Base-by-base conservation (phyloP, 2,797 vertebrate species). In the Presbytis comata region DNA sequence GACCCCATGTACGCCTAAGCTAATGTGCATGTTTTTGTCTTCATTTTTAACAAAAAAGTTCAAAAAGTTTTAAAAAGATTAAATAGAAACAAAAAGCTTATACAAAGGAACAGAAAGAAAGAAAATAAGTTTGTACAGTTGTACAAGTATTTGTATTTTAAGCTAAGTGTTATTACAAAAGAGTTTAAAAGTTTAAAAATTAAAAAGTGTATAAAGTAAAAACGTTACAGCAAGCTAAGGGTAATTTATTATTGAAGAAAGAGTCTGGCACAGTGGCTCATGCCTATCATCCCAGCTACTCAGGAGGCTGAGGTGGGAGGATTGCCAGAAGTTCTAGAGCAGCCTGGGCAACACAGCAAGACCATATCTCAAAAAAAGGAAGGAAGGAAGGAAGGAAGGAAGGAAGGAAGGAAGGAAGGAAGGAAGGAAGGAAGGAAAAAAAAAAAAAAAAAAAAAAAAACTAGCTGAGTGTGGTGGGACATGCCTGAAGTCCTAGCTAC, bases 371-470 rank as follows among this genome's bases (percentile, higher is more conserved):
- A 36, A 70, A n/a, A 1, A n/a, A 61, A 61, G 28, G 13, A 14
- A 30, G 59, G 55, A 55, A 24, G 53, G 17, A 7, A 21, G 17
- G 17, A 21, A 53, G 50, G 17, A 6, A 53, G 50, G 21, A 24
- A 24, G 3, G 3, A 24, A 6, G 22, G 8, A 57, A 4, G 11
- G 0, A 28, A 5, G 11, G 9, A 26, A 3, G 26, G 22, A 26
- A 12, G 28, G 11, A 13, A 22, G 6, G 8, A 59, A 59, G 12
- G 10, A 59, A 3, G 2, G 55, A 57, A n/a, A n/a, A n/a, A n/a
- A n/a, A n/a, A n/a, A n/a, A 39, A 39, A 39, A 39, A 39, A 39
- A 39, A 39, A 39, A 39, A 39, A 39, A 39, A 39, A 0, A 2
- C 21, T 39, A 72, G 67, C 19, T 39, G 19, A 17, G n/a, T 39